Base-by-base conservation (phyloP, 2,797 vertebrate genomes). In the Clarias fuscus region DNA sequence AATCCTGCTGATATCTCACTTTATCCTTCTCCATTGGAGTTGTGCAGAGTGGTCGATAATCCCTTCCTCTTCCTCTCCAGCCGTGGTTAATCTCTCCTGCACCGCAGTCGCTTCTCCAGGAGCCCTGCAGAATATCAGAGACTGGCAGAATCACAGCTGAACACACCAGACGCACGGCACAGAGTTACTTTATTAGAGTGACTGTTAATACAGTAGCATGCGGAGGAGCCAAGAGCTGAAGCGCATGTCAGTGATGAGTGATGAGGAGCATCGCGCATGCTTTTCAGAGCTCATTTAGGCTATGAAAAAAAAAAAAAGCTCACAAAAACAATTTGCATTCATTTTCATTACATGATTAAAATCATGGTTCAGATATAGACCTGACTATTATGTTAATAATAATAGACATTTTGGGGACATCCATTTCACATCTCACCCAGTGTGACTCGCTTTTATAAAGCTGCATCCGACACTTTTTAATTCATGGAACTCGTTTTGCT, bases 41-140 rank as follows among this genome's bases (percentile, higher is more conserved):
- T 22, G 30, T 24, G n/a, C 27, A 1, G 24, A 58, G 24, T 68
- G 79, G 83, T 62, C 72, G 56, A 78, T 88, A 87, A 88, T 86
- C 83, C 84, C 33, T 81, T 87, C 71, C 76, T 86, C 82, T 81
- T 88, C 75, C 81, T 84, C 82, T 87, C 83, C 87, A 90, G 85
- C 80, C 58, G 76, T 56, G 75, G 79, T 70, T 82, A 82, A 73
- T 84, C 80, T 88, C 70, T 84, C 70, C 3, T 37, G 40, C 81
- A 40, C 76, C 53, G 80, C 33, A 77, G 85, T 79, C 59, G 64
- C 10, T 33, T 48, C 53, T 11, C 53, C 84, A 40, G 78, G 73
- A 64, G 30, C 85, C 71, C 86, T 88, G 77, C 0, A 17, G 72
- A 70, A 81, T 40, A 86, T 43, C 24, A 62, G 4, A 82, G 86